Percentiles rank a stretch among this genome's conserved stretches.
Evolutionary conservation across 2,113 vertebrate genomes (phyloP).

Genomic region (Mugil cephalus): DNA sequence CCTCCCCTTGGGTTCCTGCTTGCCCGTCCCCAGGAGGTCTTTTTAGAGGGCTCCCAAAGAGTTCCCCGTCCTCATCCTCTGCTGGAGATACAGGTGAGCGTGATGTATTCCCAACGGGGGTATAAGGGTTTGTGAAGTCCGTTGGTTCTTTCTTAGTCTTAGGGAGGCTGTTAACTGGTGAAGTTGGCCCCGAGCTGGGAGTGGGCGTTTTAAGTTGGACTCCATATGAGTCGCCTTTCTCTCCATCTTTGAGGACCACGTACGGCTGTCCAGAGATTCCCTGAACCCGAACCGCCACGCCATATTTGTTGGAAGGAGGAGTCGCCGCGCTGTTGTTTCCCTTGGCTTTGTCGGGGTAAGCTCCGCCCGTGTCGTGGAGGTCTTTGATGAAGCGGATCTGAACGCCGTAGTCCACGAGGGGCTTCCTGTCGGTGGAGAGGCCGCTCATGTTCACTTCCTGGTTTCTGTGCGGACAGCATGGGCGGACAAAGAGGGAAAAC

Average conservation of each 20-base stretch:
- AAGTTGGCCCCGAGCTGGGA: slow-evolving; percentile 75
- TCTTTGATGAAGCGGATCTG: slow-evolving; percentile 98
- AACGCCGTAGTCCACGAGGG: slow-evolving; percentile 91
- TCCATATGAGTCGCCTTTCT: slow-evolving; percentile 91
- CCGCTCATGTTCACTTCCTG: slow-evolving; percentile 77
- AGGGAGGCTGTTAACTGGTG: slow-evolving; percentile 70
- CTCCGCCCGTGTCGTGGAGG: slow-evolving; percentile 82
- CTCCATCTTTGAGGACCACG: slow-evolving; percentile 93
- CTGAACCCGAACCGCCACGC: slow-evolving; percentile 94
- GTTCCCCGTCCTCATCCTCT: slow-evolving; percentile 69
- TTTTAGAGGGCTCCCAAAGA: slow-evolving; percentile 78
- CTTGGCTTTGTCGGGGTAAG: slow-evolving; percentile 70
- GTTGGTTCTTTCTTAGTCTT: slow-evolving; percentile 15
- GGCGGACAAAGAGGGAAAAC: not conserved
- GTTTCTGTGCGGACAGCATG: slow-evolving; percentile 24
- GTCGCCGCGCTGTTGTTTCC: slow-evolving; percentile 59
- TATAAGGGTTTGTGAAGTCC: slow-evolving; percentile 55
- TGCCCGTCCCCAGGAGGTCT: slow-evolving; percentile 85
- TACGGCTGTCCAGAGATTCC: slow-evolving; percentile 96
- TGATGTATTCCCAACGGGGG: slow-evolving; percentile 47
- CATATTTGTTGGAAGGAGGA: slow-evolving; percentile 87
- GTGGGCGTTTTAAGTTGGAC: slow-evolving; percentile 83
- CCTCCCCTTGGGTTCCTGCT: slow-evolving; percentile 74
- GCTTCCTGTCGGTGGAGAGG: slow-evolving; percentile 84
- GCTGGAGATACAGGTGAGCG: slow-evolving; percentile 81